Base-by-base conservation (phyloP, 2,888 invertebrate species). In the Sesia apiformis region DNA sequence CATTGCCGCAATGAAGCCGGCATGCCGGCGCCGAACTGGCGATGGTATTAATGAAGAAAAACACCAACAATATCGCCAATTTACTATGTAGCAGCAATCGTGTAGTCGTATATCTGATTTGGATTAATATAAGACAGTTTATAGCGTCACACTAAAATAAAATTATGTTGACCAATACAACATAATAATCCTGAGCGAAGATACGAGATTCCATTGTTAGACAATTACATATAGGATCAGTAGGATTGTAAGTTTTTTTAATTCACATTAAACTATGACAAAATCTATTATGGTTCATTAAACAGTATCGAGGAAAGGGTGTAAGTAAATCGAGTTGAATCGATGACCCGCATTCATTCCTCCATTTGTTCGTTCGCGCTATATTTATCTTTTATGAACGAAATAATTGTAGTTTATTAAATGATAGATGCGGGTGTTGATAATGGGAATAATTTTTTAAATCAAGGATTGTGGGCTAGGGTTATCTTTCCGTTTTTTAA, bases 351-450 rank as follows among this genome's bases (percentile, higher is more conserved):
- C 87, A 88, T 88, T 77, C 52, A 52, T 53, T 53, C 66, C 61
- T 62, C 67, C 61, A 57, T 60, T 62, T 60, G 58, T 59, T 60
- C 60, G 61, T 61, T 62, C 57, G 63, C 59, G 57, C 63, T 69
- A 72, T 65, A 63, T 76, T 72, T 78, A 78, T 84, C 77, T 78
- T 79, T 74, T 81, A 84, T 79, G 72, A 82, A 84, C 84, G 82
- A 84, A 81, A 84, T 87, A 84, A 86, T 86, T 81, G 81, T 74
- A 72, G 67, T 74, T 78, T 84, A 86, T 84, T 86, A 83, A 80
- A 78, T 67, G 73, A 59, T 66, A 58, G 61, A 86, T 86, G 87
- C 87, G 87, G 86, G 87, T 78, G 46, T 8, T 46, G 46, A 46
- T 46, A 23, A 38, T 50, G 40, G 4, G 23, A n/a, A 6, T 52